These are phyloP conservation scores for Tringa solitaria DNA, from an alignment of 2,113 vertebrate genomes.

Conservation along the genomic window DNA sequence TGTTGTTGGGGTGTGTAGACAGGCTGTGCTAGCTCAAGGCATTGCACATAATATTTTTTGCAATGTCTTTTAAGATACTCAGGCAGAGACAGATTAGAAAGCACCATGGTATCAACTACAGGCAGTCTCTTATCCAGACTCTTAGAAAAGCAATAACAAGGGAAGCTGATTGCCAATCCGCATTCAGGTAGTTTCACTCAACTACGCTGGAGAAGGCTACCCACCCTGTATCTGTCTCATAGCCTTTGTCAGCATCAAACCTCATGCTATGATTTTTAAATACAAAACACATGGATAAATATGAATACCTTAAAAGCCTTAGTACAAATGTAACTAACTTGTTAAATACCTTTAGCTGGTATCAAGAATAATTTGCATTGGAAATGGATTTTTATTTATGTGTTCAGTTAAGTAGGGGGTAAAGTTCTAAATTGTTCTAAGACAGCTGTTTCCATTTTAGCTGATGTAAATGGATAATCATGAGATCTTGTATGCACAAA, in stretches of 20 bases:
- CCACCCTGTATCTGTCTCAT: not conserved
- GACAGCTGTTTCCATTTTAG: constrained; percentile 57
- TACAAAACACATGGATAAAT: not conserved
- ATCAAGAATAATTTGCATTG: constrained; percentile 27
- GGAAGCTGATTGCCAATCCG: not conserved
- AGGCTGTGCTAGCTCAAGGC: constrained; percentile 12
- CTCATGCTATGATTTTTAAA: not conserved
- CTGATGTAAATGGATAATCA: constrained; percentile 32
- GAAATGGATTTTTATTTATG: constrained; percentile 33
- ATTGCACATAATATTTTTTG: constrained; percentile 2
- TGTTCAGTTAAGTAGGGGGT: not conserved
- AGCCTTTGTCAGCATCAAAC: not conserved
- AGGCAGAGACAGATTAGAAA: not conserved
- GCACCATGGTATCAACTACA: not conserved
- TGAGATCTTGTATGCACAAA: not conserved
- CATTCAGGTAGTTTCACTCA: not conserved
- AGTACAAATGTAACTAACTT: not conserved
- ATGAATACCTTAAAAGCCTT: not conserved
- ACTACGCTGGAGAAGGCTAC: not conserved
- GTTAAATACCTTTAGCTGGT: not conserved
- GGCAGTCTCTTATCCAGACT: not conserved
- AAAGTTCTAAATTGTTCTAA: constrained; percentile 34
- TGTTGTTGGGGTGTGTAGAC: not conserved
- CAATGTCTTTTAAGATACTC: not conserved
- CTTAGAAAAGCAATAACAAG: constrained; percentile 1